Conservation (phyloP, 2,797 vertebrate genomes). For the Anas bahamensis region DNA sequence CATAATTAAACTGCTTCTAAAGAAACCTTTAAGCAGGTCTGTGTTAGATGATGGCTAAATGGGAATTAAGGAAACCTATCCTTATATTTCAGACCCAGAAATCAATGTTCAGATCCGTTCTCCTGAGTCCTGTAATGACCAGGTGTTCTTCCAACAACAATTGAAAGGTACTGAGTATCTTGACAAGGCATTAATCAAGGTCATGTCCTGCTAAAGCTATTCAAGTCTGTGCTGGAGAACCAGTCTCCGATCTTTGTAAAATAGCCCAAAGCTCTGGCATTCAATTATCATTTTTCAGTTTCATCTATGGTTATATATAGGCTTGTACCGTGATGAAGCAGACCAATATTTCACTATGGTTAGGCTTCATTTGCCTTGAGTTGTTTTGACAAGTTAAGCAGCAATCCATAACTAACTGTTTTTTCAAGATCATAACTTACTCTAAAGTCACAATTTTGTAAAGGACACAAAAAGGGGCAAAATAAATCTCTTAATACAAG, state of each 20-base stretch:
- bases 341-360: slow-evolving; percentile 25
- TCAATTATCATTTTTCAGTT: slow-evolving; percentile 5
- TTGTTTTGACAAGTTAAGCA: slow-evolving; percentile 50
- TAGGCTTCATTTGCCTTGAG: slow-evolving; percentile 47
- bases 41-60: background rate
- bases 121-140: background rate
- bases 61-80: accelerated
- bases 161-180: background rate
- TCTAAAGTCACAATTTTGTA: slow-evolving; percentile 22
- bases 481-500: slow-evolving; percentile 38
- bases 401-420: slow-evolving; percentile 23
- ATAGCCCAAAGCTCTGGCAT: background rate
- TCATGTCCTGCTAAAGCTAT: background rate
- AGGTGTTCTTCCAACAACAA: accelerated
- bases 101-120: background rate
- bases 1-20: background rate
- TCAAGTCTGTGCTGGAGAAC: background rate
- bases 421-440: slow-evolving; percentile 41
- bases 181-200: background rate
- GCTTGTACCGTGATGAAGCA: background rate
- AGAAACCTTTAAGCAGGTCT: background rate
- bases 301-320: slow-evolving; percentile 17
- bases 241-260: background rate
- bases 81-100: background rate
- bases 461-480: slow-evolving; percentile 45